Base-by-base conservation (phyloP, 2,113 vertebrate species). In the Corythaixoides concolor region DNA sequence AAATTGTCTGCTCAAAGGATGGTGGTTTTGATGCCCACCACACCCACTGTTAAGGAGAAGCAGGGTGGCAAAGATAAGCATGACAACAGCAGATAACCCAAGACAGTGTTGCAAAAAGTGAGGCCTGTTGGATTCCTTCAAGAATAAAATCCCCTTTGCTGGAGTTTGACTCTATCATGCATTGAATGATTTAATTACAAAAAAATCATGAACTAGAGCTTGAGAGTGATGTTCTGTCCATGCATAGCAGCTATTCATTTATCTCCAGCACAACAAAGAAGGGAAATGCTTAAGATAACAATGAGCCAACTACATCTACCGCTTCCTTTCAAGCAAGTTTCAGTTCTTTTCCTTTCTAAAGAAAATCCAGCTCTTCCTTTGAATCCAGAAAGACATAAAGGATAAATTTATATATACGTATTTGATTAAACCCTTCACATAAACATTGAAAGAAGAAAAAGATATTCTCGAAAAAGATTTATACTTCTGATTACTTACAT, bases 251-350 rank as follows among this genome's bases (percentile, higher is more conserved):
- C 69, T 85, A 78, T 67, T 89, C 12, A 60, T 89, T 58, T 72
- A 68, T 80, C 78, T 90, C 49, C 67, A 75, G 69, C 33, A 53
- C 75, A 97, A 94, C 93, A 96, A 96, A 95, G 90, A 88, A 80
- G 39, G 95, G 95, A 97, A 97, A 94, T 96, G 70, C 85, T 95
- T 91, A 37, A 74, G 86, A 85, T 90, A 89, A 94, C 89, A 88
- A 85, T 32, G 45, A 83, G 78, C 90, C 67, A 93, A 68, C 78
- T 53, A 10, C 37, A 77, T 96, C 67, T 73, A 77, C 89, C 14
- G 0, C 85, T 95, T 96, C 95, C 95, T 91, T 85, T 85, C 45
- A 69, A 95, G 49, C 56, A 60, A 75, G 62, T 85, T 96, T 82
- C 69, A 89, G 58, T 91, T 96, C 72, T 72, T 86, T 77, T 87